Conservation (phyloP, 2,113 vertebrate genomes). For the Chitala chitala region DNA sequence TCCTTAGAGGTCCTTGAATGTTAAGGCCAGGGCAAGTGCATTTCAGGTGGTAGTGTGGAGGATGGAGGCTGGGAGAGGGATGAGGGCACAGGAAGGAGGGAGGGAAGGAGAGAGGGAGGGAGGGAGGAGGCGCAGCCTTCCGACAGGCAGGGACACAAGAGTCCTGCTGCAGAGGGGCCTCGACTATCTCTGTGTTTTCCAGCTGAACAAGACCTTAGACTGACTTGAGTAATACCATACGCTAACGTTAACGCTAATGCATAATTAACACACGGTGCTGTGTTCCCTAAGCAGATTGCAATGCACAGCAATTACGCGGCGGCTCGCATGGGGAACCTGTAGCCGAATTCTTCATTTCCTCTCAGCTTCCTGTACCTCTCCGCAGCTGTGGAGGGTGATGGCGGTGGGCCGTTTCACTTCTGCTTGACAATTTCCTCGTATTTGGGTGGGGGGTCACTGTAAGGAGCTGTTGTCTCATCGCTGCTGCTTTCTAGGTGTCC, state of each 20-base stretch:
- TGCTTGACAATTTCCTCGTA: slow-evolving; percentile 80
- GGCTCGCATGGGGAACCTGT: neutral
- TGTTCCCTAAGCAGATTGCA: neutral
- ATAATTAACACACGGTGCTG: neutral
- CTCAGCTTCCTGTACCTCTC: neutral
- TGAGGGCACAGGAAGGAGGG: neutral
- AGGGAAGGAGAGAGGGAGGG: neutral
- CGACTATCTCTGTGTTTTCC: neutral
- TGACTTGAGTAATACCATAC: neutral
- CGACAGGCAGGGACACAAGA: neutral
- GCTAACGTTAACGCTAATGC: slow-evolving; percentile 10
- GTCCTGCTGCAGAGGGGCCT: neutral
- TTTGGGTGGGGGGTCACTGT: slow-evolving; percentile 76
- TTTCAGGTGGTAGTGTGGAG: no score
- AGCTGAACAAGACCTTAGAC: neutral
- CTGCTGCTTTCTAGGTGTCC: slow-evolving; percentile 73
- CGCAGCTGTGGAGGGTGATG: neutral
- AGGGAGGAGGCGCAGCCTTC: neutral
- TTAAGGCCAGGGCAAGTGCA: neutral
- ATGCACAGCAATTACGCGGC: neutral
- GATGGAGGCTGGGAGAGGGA: no score
- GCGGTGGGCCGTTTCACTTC: slow-evolving; percentile 32
- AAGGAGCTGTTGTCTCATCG: slow-evolving; percentile 68
- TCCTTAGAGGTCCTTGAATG: neutral
- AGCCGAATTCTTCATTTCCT: neutral